Base-by-base conservation (phyloP, 2,797 vertebrate genomes). In the Brachymystax lenok region DNA sequence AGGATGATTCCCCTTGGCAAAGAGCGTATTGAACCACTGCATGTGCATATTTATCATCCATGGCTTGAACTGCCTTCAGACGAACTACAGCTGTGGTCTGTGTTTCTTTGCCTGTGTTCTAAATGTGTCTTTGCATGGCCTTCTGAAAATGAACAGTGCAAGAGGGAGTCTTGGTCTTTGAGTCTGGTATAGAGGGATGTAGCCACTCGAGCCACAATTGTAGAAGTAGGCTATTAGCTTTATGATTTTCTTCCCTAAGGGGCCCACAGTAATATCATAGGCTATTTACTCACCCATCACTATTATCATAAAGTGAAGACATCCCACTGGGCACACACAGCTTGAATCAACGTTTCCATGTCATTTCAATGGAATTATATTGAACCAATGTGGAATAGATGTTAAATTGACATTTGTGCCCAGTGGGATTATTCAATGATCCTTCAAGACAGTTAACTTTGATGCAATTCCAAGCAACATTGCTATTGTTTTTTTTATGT, bases 31-130 rank as follows among this genome's bases (percentile, higher is more conserved):
- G 68, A 73, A 70, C 73, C 74, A 30, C 40, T 46, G 40, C 40
- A 46, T 46, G 40, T 46, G 40, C 10, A 46, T 46, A 46, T 46
- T 46, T 73, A 77, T 74, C 59, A 73, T 14, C 52, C 35, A 64
- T 56, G 73, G 78, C 76, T 77, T 85, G 80, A 77, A 78, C 64
- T 63, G 74, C 68, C 81, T 77, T 79, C 73, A 82, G n/a, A 74
- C 14, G 71, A 13, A 73, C 52, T 61, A 51, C 30, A 40, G 66
- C 61, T 63, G 78, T 79, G 56, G 56, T 67, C 30, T 71, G 68
- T 74, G 73, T 82, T 73, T 74, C 35, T 21, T 67, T 69, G 8
- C 40, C 40, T 40, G 40, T 40, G 4, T 40, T 76, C 27, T 82
- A 73, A 69, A 76, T 85, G 54, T 27, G 56, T 52, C 73, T 50